Base-by-base conservation (phyloP, 2,888 invertebrate species). In the Napeogenes inachia region DNA sequence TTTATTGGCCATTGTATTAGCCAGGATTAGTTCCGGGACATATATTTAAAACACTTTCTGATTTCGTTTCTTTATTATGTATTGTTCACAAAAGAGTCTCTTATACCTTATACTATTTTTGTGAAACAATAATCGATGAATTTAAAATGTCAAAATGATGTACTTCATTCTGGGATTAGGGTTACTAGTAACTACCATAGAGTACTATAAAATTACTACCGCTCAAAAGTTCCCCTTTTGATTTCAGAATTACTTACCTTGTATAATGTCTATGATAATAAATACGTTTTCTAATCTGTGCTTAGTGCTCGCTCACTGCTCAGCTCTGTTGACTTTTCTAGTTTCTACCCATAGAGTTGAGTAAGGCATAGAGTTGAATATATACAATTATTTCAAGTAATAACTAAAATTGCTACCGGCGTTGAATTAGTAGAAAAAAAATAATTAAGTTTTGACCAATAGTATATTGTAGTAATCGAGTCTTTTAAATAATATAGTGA, bases 1-100 rank as follows among this genome's bases (percentile, higher is more conserved):
- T 72, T 80, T 88, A 66, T 84, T 80, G 65, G 83, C 82, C 89
- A 89, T 89, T 67, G 58, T 75, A 61, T 21, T 55, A 21, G n/a
- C 42, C 42, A 56, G 46, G 30, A 50, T 58, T 53, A 56, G 42
- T 59, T 13, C 57, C 57, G 10, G 21, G 30, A 35, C 60, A 55
- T 64, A 42, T 42, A 10, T 42, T 38, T 6, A 38, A 6, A 6
- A 55, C 21, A 62, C 69, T 76, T 59, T 73, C 80, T 81, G 78
- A 80, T 45, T 54, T n/a, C 42, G 56, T n/a, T 38, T 47, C 38
- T 61, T 10, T 56, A 54, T 56, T 59, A 30, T 50, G 50, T 60
- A 63, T 57, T 61, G 64, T 59, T 63, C 60, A 61, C 59, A 64
- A 59, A 47, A 60, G 8, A 33, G 55, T 60, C 35, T 54, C 30